Percentiles rank a stretch among this genome's conserved stretches.
Conservation (phyloP, 2,888 invertebrate genomes). For the Noctuana brunneofusca region DNA sequence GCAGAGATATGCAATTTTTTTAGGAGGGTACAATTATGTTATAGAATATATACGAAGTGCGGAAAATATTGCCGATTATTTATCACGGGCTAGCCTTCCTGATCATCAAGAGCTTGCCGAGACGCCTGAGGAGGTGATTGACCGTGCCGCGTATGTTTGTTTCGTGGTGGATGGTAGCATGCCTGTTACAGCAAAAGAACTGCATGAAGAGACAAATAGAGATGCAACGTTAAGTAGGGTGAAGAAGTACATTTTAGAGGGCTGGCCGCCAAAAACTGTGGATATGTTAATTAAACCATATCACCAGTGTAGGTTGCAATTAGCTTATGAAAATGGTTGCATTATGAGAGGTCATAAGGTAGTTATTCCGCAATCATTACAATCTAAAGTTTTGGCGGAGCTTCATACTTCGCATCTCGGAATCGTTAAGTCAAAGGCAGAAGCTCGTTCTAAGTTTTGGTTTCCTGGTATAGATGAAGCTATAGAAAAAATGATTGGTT, state of each 20-base stretch:
- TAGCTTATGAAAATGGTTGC: slow-evolving; percentile 1
- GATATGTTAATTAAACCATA: neutral
- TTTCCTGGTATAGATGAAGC: neutral
- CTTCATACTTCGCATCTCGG: slow-evolving; percentile 2
- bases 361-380: neutral
- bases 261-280: neutral
- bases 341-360: neutral
- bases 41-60: neutral
- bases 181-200: neutral
- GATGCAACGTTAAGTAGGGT: neutral
- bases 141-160: neutral
- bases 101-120: no score
- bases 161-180: neutral
- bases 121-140: neutral
- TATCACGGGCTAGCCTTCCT: neutral
- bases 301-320: neutral
- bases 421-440: neutral
- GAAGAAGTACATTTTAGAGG: neutral
- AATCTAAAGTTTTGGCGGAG: neutral
- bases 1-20: neutral
- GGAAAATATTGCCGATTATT: neutral
- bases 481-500: neutral
- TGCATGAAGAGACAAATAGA: neutral
- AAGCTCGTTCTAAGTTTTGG: neutral
- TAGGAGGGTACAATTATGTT: neutral